Evolutionary conservation across 2,888 invertebrate genomes (phyloP), one percentile per base, ranked within the genome.

Genomic region (Catocala fraxini): DNA sequence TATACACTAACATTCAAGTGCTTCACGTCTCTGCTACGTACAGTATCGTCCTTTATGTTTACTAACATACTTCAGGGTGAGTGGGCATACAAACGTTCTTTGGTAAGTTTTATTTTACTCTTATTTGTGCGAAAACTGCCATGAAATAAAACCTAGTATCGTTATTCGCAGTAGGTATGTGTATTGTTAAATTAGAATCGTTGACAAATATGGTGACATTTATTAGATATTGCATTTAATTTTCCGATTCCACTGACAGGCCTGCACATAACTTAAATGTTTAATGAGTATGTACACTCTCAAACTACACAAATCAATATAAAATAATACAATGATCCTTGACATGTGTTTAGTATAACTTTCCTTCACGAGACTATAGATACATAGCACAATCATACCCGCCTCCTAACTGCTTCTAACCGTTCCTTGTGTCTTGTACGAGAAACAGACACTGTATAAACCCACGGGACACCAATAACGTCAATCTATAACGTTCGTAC

Each of bases 371-470:
- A 87, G 83, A 68, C 74, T 63, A 69, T 72, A 79, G 75, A 83
- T 82, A 84, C 83, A 87, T 91, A 90, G 93, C 93, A 93, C 93
- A 91, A 88, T 91, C 92, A 90, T 85, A 70, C 86, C 90, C 79
- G 82, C 85, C 81, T 87, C 89, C 88, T 90, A 91, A 90, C 89
- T 83, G 91, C 91, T 90, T 87, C 80, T 85, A 69, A 70, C 75
- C 56, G 71, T 66, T 63, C 76, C 71, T 73, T 63, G 62, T 66
- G 65, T 75, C 73, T 71, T 55, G 48, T 48, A 64, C 55, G 52
- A 62, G 33, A 51, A 56, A 60, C 47, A 60, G 77, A 71, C 57
- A 59, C 61, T 78, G 66, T 75, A 73, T n/a, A 78, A 78, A 71
- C 59, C 65, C 58, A 61, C 59, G 65, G 61, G 64, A 63, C 71